Evolutionary conservation across 2,113 vertebrate species (phyloP).

Genomic region (Gasterosteus aculeatus): DNA sequence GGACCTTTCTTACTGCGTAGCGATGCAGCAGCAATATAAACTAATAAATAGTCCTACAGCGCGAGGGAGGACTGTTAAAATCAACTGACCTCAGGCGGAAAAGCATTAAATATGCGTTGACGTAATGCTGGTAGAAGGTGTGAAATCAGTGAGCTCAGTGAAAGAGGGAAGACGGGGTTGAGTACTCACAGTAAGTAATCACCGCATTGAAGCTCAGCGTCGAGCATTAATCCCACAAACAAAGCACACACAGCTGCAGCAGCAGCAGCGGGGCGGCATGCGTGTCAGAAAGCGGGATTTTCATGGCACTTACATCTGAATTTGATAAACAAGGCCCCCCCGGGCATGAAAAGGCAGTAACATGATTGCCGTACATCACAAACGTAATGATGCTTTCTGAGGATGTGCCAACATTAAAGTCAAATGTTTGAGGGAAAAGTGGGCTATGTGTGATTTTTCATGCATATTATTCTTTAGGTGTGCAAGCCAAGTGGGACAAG

Average conservation of each 20-base stretch:
- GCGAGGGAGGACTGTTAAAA: neutral
- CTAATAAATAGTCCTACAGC: neutral
- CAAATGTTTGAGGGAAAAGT: neutral
- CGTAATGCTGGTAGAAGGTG: neutral
- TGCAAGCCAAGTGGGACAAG: neutral
- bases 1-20: neutral
- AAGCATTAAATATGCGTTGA: neutral
- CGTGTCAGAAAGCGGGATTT: conserved; percentile 43
- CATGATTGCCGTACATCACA: conserved; percentile 39
- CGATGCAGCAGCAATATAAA: neutral
- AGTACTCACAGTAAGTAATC: conserved; percentile 8
- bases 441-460: conserved; percentile 6
- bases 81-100: neutral
- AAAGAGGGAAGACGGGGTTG: conserved; percentile 9
- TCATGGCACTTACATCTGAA: conserved; percentile 60
- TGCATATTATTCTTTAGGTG: neutral
- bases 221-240: conserved; percentile 16
- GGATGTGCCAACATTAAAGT: conserved; percentile 24
- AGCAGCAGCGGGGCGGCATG: conserved; percentile 1
- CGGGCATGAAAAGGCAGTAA: conserved; percentile 30
- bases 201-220: conserved; percentile 26
- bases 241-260: neutral
- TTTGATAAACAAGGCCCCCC: conserved; percentile 56
- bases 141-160: neutral
- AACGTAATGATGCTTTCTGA: conserved; percentile 40